Evolutionary conservation across 2,113 vertebrate species (phyloP), one percentile per base, ranked within the genome.

Genomic region (Regulus satrapa): DNA sequence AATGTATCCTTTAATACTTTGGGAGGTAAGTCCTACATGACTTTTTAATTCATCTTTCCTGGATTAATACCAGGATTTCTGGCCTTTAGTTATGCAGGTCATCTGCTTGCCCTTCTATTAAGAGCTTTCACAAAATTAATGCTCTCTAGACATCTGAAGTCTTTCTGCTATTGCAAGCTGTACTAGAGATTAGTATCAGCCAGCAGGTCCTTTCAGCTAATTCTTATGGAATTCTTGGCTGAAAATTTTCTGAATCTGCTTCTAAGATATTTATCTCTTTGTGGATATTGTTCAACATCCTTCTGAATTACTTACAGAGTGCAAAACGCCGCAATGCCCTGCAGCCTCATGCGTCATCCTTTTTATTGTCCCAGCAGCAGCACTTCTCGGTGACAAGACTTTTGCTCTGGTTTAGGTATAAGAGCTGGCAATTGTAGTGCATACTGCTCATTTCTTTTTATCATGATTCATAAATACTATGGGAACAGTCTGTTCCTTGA

Each of bases 61-160:
- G 58, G 34, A 76, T 91, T 95, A 87, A 94, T 76, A 68, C 34
- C 26, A 87, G 43, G 14, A 67, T 94, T 1, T 0, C 24, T 62
- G 38, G 26, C 72, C 41, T 85, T 81, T 23, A 77, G 76, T 79
- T 89, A 58, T 4, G 3, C 7, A 52, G 77, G 84, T 94, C 18
- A 2, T 72, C 56, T 81, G 8, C 84, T 91, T 93, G 56, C 48
- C 49, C 49, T 91, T 88, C 63, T 64, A 6, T 32, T 43, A 32
- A 68, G 32, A 76, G 28, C 58, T 96, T 89, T 85, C 66, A 82
- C 54, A 89, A 94, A 94, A 94, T 76, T 85, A 95, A 69, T 85
- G 63, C 26, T 93, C 58, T 93, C 68, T 89, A 88, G 73, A 59
- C 61, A 84, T 81, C 49, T 67, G 79, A 90, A 86, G 46, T 62